Evolutionary conservation across 92 coral and sea anemone genomes (phyloP), one percentile per base, ranked within the genome.

Genomic region (Actinernus sp.): DNA sequence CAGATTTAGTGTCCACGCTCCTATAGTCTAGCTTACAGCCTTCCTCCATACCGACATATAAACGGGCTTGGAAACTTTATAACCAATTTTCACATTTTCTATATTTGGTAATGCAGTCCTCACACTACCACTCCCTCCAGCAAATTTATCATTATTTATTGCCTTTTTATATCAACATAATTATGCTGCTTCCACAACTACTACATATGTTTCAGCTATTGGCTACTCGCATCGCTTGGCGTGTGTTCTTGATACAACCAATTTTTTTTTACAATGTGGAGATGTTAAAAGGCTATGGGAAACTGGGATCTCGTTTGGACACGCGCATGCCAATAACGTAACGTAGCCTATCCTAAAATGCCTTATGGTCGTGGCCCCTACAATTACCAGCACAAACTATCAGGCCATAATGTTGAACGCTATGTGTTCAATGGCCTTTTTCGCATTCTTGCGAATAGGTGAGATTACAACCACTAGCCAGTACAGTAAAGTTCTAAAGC

Each of bases 251-350:
- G 61, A 31, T 55, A 62, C 61, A 73, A 48, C 39, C 56, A 63
- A 61, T 46, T 53, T 56, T 47, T 61, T 18, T 59, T n/a, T n/a
- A n/a, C n/a, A n/a, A n/a, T n/a, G n/a, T n/a, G n/a, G 60, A 34
- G 65, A 63, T 51, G 25, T 33, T 40, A 57, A 53, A 39, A 25
- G 49, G 31, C 16, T 56, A 54, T 44, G 77, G 76, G 31, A 53
- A 56, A 38, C 14, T 13, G 21, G 4, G 69, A 56, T 0, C 61
- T 37, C 0, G 41, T 47, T 21, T 58, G 2, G 48, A 48, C 19
- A 17, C 56, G 18, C 17, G 82, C 4, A 31, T 74, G 48, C 65
- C 82, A 33, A 74, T 64, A 4, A 74, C 82, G 43, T 55, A 51
- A 13, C 65, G 54, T 3, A 39, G n/a, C n/a, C n/a, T n/a, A n/a